These are phyloP conservation scores for Fundulus diaphanus DNA, from an alignment of 2,797 vertebrate genomes.

Conservation along the genomic window DNA sequence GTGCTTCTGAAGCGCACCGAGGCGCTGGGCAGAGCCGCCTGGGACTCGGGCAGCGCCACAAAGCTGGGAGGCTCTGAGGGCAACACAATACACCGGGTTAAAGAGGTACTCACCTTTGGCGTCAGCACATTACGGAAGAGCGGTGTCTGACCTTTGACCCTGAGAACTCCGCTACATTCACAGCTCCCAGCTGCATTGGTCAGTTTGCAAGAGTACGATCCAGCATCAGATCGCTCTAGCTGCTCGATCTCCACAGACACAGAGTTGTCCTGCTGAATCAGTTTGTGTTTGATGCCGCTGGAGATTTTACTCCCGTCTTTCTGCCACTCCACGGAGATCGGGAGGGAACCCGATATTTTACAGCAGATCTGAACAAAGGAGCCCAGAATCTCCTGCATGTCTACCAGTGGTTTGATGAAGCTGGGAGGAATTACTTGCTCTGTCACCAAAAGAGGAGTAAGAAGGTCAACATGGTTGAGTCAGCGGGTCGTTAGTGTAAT, in stretches of 20 bases:
- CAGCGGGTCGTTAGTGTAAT: neutral
- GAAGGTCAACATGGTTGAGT: constrained; percentile 23
- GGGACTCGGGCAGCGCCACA: constrained; percentile 87
- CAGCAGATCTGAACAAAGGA: constrained; percentile 92
- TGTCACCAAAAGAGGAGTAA: constrained; percentile 72
- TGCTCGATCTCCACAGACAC: constrained; percentile 89
- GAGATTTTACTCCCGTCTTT: constrained; percentile 91
- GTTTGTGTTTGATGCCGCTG: constrained; percentile 90
- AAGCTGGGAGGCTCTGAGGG: constrained; percentile 95
- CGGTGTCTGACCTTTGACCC: constrained; percentile 81
- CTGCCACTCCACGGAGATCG: constrained; percentile 93
- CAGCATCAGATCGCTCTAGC: constrained; percentile 89
- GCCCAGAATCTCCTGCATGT: constrained; percentile 90
- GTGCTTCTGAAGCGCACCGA: constrained; percentile 92
- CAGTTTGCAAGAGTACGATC: constrained; percentile 91
- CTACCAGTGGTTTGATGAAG: constrained; percentile 92
- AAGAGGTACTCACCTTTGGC: constrained; percentile 56
- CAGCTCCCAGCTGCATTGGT: constrained; percentile 90
- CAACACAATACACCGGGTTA: constrained; percentile 62
- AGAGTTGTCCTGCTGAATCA: constrained; percentile 90
- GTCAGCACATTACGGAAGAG: constrained; percentile 20
- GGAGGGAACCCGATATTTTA: constrained; percentile 94
- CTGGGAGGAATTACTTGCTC: constrained; percentile 94
- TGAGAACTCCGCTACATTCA: constrained; percentile 86
- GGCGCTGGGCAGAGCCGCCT: constrained; percentile 88